phyloP scores from a whole-genome alignment of 2,113 vertebrate genomes.

The Todiramphus saurophagus region DNA sequence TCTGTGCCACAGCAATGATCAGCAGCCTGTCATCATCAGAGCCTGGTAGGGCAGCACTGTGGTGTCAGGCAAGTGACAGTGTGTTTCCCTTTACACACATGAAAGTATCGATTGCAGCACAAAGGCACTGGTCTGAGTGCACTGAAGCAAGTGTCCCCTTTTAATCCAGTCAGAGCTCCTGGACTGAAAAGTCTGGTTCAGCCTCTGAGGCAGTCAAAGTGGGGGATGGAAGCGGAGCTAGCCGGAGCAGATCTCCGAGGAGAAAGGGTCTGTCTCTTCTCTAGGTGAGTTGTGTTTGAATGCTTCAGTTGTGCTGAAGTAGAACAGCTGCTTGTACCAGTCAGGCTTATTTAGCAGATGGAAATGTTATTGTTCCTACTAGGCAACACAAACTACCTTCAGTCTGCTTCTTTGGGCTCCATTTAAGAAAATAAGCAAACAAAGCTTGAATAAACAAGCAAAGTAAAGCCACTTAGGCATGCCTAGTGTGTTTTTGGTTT shows the following conservation, averaged over 20 bases:
- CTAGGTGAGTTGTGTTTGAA: neutral
- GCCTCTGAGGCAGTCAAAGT: neutral
- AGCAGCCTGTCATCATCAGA: neutral
- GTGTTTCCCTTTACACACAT: neutral
- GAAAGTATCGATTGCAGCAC: neutral
- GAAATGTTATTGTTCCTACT: neutral
- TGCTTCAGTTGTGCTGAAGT: neutral
- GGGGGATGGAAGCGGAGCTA: neutral
- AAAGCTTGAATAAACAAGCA: slow-evolving; percentile 21
- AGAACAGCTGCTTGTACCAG: neutral
- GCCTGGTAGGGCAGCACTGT: neutral
- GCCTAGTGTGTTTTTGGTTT: neutral
- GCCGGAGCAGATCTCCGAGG: neutral
- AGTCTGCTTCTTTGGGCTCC: neutral
- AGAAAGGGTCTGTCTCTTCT: neutral
- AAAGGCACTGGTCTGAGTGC: neutral
- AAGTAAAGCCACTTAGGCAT: neutral
- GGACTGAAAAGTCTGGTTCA: neutral
- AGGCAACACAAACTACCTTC: neutral
- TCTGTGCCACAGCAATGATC: neutral
- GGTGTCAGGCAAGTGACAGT: neutral
- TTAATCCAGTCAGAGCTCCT: neutral
- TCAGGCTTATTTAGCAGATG: neutral
- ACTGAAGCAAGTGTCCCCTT: neutral
- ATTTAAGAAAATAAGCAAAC: slow-evolving; percentile 27